Evolutionary conservation across 2,888 invertebrate species (phyloP).

Genomic region (Tenthredo notha): DNA sequence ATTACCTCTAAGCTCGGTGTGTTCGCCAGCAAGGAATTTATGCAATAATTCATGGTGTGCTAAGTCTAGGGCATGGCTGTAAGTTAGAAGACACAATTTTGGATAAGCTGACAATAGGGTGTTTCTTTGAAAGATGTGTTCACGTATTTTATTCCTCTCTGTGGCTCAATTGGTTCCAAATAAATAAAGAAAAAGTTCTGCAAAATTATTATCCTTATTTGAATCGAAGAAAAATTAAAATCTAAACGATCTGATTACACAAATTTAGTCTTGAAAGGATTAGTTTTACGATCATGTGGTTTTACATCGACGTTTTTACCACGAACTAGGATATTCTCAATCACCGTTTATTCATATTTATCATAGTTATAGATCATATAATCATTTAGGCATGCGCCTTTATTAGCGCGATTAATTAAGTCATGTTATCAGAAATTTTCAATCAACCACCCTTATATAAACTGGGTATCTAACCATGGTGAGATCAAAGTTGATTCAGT

Average conservation of each 20-base stretch:
- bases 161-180: too few relatives aligned
- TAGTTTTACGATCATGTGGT: not conserved
- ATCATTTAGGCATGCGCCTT: not conserved
- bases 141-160: too few relatives aligned
- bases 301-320: not conserved
- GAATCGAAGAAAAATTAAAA: too few relatives aligned
- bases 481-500: not conserved
- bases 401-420: not conserved
- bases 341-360: not conserved
- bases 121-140: too few relatives aligned
- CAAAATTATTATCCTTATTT: too few relatives aligned
- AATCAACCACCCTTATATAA: not conserved
- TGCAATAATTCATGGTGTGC: not conserved
- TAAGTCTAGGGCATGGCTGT: not conserved
- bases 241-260: not conserved
- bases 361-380: not conserved
- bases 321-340: not conserved
- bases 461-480: not conserved
- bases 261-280: not conserved
- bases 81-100: not conserved
- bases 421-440: not conserved
- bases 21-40: not conserved
- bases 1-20: not conserved
- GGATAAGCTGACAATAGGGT: not conserved
- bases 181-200: too few relatives aligned